Evolutionary conservation across 2,888 invertebrate genomes (phyloP), one percentile per base, ranked within the genome.

Genomic region (Xestoiulus laeticollis): DNA sequence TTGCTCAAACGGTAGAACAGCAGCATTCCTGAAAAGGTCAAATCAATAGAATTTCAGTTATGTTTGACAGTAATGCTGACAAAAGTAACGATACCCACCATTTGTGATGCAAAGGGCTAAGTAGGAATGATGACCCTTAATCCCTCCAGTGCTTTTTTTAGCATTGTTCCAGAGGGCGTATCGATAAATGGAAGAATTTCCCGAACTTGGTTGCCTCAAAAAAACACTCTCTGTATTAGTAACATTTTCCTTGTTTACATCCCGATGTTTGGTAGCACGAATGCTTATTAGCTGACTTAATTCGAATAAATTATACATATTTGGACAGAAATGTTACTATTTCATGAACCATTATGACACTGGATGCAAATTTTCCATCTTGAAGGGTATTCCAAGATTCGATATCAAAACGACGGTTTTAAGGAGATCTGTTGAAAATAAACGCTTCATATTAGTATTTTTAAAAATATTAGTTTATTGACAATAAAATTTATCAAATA

Each of bases 1-100:
- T 59, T 83, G 0, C 88, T 59, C 83, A 88, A 87, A 78, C 89
- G 89, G 48, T 87, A 87, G 32, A 87, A 84, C 43, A 87, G 19
- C 83, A 87, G 14, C 26, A 84, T 43, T 30, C 38, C 87, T 87
- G 84, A 33, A 59, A 86, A 53, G 1, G 1, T 16, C 30, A 83
- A n/a, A 16, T 10, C 8, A 82, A 14, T 12, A 82, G 82, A 82
- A 53, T 53, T 53, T 1, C 19, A n/a, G 16, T 3, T 26, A 26
- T 1, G 3, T 2, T 26, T 82, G 30, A 33, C 16, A 48, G n/a
- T 6, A 12, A 84, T n/a, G 32, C 22, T 3, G 14, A 33, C n/a
- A 14, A 8, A 16, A 16, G 14, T 1, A 68, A 68, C 4, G 22
- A 12, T 33, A 84, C 84, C 33, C 1, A 84, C 84, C 43, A 84